Percentiles rank a stretch among this genome's conserved stretches.
Evolutionary conservation across 64 coral and sea anemone species (phyloP).

Genomic region (Montipora efflorescens): DNA sequence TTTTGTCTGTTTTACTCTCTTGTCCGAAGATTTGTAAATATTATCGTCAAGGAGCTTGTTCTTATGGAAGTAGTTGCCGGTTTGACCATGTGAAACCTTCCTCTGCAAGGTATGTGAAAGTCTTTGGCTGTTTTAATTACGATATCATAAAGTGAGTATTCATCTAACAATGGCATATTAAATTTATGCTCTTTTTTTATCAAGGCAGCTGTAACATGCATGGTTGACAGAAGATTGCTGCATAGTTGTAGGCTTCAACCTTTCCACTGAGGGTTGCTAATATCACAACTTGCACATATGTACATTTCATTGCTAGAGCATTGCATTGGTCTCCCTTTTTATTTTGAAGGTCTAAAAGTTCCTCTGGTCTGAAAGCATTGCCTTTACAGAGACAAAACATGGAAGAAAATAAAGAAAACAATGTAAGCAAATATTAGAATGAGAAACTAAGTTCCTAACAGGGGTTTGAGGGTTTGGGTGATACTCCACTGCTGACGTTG

Average conservation of each 20-base stretch:
- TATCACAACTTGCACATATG: no score
- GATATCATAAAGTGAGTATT: no score
- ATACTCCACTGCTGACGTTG: no score
- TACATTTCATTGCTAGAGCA: not conserved
- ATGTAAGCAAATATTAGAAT: not conserved
- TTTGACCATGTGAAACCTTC: slow-evolving; percentile 62
- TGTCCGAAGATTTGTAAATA: slow-evolving; percentile 51
- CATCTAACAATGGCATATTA: no score
- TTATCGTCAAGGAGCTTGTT: slow-evolving; percentile 54
- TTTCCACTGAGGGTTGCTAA: no score
- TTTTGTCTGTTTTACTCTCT: not conserved
- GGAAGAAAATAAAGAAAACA: slow-evolving; percentile 33
- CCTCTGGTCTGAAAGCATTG: slow-evolving; percentile 18
- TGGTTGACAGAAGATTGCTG: no score
- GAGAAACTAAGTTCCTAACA: not conserved
- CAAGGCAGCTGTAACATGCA: no score
- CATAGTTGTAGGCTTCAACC: no score
- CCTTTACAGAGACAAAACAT: not conserved
- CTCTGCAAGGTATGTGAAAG: slow-evolving; percentile 4
- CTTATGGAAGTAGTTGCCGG: slow-evolving; percentile 56
- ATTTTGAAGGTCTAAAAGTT: slow-evolving; percentile 1
- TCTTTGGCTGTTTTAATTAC: no score
- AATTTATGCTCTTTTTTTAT: no score
- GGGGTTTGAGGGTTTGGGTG: no score
- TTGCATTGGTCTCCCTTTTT: not conserved